Conservation (phyloP, 1,140 invertebrate genomes). For the Trialeurodes vaporariorum region DNA sequence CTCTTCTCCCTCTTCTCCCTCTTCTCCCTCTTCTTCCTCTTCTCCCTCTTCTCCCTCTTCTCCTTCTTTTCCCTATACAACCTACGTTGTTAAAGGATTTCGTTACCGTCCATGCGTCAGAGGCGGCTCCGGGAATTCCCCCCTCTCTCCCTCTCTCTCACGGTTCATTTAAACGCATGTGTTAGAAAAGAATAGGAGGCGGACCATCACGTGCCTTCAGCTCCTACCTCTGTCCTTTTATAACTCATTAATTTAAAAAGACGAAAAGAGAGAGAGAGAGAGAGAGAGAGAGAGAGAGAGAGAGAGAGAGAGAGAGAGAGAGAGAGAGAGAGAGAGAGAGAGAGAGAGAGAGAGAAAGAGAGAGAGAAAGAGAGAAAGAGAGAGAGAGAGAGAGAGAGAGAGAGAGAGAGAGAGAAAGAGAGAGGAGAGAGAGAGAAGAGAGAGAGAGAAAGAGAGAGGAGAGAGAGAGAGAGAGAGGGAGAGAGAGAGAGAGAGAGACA, state of each 20-base stretch:
- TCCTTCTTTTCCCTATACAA: conserved; percentile 11
- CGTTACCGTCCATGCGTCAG: too few species aligned
- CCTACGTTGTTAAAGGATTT: too few species aligned
- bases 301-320: too few species aligned
- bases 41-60: conserved; percentile 11
- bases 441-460: background rate
- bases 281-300: too few species aligned
- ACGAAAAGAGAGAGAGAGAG: too few species aligned
- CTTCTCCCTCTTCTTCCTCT: background rate
- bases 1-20: background rate
- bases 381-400: conserved; percentile 6
- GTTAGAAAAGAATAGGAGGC: too few species aligned
- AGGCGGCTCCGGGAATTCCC: too few species aligned
- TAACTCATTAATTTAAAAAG: too few species aligned
- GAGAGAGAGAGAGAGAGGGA: background rate
- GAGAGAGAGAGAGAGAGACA: background rate
- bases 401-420: conserved; percentile 8
- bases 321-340: conserved; percentile 15
- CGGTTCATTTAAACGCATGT: too few species aligned
- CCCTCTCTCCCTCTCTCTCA: too few species aligned
- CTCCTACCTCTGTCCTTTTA: too few species aligned
- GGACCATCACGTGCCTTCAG: too few species aligned
- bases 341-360: conserved; percentile 11
- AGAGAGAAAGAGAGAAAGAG: background rate
- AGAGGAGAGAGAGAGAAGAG: background rate